Evolutionary conservation across 2,888 invertebrate genomes (phyloP).

Genomic region (Sabatieria punctata): DNA sequence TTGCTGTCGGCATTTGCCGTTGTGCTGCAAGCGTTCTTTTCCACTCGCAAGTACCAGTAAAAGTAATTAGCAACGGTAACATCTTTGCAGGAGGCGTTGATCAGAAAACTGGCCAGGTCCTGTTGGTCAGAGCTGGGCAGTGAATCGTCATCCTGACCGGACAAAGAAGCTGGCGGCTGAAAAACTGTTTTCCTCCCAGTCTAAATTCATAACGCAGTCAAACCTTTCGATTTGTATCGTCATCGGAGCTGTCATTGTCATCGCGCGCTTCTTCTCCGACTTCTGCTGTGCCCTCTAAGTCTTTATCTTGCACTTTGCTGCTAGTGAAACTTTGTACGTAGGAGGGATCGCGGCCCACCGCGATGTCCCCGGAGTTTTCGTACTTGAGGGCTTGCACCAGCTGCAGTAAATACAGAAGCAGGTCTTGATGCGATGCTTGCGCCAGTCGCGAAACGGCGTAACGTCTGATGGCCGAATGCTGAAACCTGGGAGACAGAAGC

Average conservation of each 20-base stretch:
- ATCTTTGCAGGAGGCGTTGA: conserved; percentile 70
- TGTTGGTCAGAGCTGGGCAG: conserved; percentile 13
- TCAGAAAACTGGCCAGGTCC: conserved; percentile 43
- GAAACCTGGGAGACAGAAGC: conserved; percentile 45
- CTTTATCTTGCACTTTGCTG: neutral
- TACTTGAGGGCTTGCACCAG: conserved; percentile 89
- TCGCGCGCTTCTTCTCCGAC: neutral
- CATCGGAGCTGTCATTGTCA: neutral
- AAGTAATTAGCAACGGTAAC: conserved; percentile 81
- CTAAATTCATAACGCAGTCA: too few relatives aligned
- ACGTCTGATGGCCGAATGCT: conserved; percentile 68
- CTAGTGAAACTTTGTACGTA: neutral
- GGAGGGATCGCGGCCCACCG: conserved; percentile 1
- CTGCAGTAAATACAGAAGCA: conserved; percentile 78
- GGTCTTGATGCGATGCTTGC: conserved; percentile 44
- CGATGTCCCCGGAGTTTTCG: conserved; percentile 49
- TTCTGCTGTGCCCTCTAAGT: too few relatives aligned
- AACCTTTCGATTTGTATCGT: too few relatives aligned
- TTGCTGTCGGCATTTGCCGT: conserved; percentile 8
- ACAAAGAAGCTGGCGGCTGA: too few relatives aligned
- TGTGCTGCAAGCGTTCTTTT: conserved; percentile 55
- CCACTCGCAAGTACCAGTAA: conserved; percentile 83
- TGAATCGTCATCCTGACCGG: conserved; percentile 4
- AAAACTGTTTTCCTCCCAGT: too few relatives aligned
- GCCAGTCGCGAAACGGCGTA: conserved; percentile 81